Evolutionary conservation across 64 coral and sea anemone species (phyloP).

Genomic region (Actinia tenebrosa): DNA sequence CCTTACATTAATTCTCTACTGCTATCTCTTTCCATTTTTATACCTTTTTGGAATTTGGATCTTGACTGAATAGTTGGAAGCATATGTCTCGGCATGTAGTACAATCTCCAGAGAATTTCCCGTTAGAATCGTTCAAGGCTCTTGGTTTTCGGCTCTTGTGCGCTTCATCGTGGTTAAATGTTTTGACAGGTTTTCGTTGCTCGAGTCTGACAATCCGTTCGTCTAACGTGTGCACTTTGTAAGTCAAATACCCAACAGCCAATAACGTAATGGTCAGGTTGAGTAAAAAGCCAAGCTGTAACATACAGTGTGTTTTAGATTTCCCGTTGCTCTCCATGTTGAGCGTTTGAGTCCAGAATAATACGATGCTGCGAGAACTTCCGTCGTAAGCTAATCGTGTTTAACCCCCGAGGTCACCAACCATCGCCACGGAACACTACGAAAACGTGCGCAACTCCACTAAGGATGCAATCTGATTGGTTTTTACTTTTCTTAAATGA

Average conservation of each 20-base stretch:
- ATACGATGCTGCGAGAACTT: neutral
- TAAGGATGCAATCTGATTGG: neutral
- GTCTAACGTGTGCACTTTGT: constrained; percentile 23
- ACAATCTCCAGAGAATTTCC: constrained; percentile 10
- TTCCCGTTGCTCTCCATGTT: constrained; percentile 8
- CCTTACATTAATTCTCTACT: neutral
- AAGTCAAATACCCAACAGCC: constrained; percentile 18
- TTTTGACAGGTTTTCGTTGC: neutral
- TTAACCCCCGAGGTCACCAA: neutral
- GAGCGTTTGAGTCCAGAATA: neutral
- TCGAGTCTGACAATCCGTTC: constrained; percentile 19
- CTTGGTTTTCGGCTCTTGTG: neutral
- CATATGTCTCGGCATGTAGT: constrained; percentile 29
- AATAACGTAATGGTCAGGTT: constrained; percentile 13
- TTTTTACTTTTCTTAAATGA: neutral
- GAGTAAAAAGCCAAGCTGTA: constrained; percentile 20
- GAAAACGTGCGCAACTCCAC: neutral
- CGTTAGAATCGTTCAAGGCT: neutral
- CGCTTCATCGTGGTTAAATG: neutral
- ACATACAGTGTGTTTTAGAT: constrained; percentile 5
- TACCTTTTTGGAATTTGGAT: constrained; percentile 29
- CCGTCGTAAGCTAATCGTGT: neutral
- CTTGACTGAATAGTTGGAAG: constrained; percentile 22
- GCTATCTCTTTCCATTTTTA: neutral
- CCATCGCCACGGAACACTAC: neutral